Evolutionary conservation across 2,888 invertebrate species (phyloP), one percentile per base, ranked within the genome.

Genomic region (Zygogramma bicolorata): DNA sequence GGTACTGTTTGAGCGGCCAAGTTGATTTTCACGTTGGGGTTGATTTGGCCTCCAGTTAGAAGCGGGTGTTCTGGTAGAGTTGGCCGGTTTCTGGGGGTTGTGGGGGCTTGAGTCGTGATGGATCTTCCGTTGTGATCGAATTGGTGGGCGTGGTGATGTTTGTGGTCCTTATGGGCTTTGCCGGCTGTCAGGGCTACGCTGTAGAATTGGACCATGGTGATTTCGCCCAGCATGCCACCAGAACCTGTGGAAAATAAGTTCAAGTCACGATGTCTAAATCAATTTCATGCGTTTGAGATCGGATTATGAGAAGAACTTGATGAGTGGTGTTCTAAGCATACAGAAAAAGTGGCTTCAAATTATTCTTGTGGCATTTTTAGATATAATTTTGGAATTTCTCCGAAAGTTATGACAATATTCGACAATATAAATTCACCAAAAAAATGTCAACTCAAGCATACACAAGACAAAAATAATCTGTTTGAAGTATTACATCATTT

Each of bases 141-240:
- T 81, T 93, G 93, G 84, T 95, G 94, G 0, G 91, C 95, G 86
- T 95, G 95, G 84, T 95, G 95, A 83, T 95, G 95, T 83, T 95
- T 95, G 86, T 95, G 95, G 82, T 95, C 94, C 77, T 92, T 93
- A 87, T 95, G 95, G 0, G 95, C 95, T 86, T 95, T 95, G 0
- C 95, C 95, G 1, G 95, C 95, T 2, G 94, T 94, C 71, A 95
- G 84, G 0, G 95, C 95, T 0, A 95, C 94, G 71, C 91, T 91
- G 87, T 95, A 95, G 18, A 95, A 85, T 84, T 95, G 94, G 0
- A 95, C 86, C 90, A 95, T 91, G 1, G 95, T 95, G 70, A 95
- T 85, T 87, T 95, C 95, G 2, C 93, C 94, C 69, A 93, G 86
- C 80, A 93, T 88, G 49, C 93, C 93, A 7, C 91, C 89, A 74